phyloP scores from a whole-genome alignment of 2,113 vertebrate genomes.

The Calypte anna region DNA sequence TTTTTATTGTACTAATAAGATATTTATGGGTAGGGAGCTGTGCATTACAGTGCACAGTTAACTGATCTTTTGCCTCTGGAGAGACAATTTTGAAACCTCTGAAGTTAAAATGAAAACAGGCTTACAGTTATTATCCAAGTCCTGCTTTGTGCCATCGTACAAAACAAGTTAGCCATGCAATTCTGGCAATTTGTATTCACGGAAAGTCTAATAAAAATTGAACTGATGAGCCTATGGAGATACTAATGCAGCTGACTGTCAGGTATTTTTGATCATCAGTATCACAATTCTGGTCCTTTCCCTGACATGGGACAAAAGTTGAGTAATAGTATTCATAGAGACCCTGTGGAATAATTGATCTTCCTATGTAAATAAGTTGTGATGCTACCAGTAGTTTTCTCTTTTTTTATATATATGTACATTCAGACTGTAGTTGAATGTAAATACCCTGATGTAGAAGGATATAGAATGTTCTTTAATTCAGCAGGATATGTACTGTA shows the following conservation, averaged over 20 bases:
- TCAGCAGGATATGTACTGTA: neutral
- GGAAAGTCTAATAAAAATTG: neutral
- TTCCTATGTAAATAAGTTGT: neutral
- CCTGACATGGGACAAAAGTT: neutral
- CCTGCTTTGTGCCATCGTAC: neutral
- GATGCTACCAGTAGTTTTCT: neutral
- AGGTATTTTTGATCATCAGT: neutral
- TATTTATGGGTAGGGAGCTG: constrained; percentile 39
- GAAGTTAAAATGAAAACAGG: constrained; percentile 16
- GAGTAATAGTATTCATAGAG: neutral
- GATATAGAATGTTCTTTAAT: neutral
- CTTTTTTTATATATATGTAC: no score
- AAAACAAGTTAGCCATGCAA: neutral
- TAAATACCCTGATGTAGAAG: neutral
- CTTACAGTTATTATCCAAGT: neutral
- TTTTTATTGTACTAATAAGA: constrained; percentile 47
- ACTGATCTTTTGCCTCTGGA: constrained; percentile 26
- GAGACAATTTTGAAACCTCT: constrained; percentile 25
- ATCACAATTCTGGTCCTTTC: neutral
- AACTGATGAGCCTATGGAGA: neutral
- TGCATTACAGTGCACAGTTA: constrained; percentile 6
- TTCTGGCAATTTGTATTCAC: neutral
- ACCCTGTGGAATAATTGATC: neutral
- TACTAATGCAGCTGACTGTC: neutral
- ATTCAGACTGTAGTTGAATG: neutral